These are phyloP conservation scores for Oreochromis spilurus DNA, from an alignment of 2,113 vertebrate genomes.

Conservation along the genomic window DNA sequence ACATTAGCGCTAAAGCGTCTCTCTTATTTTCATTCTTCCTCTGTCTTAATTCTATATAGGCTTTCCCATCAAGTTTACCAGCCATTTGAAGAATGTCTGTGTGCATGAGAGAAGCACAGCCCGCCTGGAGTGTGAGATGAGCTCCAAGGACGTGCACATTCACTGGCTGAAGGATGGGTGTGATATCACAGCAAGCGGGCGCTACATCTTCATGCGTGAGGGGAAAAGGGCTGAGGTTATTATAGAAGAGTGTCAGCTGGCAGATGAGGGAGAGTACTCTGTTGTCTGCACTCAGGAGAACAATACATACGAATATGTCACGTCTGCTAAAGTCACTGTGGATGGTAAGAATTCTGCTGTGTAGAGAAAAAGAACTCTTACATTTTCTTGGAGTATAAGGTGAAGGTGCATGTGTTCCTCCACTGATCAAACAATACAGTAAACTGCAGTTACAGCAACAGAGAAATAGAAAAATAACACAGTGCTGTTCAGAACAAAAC, in stretches of 20 bases:
- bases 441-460: not conserved
- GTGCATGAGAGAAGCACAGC: conserved; percentile 61
- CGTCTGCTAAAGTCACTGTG: conserved; percentile 48
- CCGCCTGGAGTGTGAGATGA: conserved; percentile 67
- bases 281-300: conserved; percentile 52
- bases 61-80: conserved; percentile 65
- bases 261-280: conserved; percentile 50
- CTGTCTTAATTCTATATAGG: not conserved
- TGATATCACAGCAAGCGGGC: conserved; percentile 34
- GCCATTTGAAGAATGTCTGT: conserved; percentile 56
- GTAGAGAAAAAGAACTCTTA: not conserved
- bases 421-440: not conserved
- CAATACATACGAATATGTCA: conserved; percentile 58
- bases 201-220: conserved; percentile 51
- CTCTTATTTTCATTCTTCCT: not conserved
- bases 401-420: not conserved
- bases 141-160: conserved; percentile 61
- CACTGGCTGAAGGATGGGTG: conserved; percentile 61
- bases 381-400: not conserved
- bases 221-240: conserved; percentile 62
- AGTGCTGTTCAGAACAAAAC: not conserved
- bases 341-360: conserved; percentile 46
- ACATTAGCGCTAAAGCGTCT: not conserved
- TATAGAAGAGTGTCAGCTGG: conserved; percentile 59
- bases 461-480: not conserved